These are phyloP conservation scores for Chaetogeoica ovagalla DNA, from an alignment of 2,888 invertebrate species.

Conservation along the genomic window DNA sequence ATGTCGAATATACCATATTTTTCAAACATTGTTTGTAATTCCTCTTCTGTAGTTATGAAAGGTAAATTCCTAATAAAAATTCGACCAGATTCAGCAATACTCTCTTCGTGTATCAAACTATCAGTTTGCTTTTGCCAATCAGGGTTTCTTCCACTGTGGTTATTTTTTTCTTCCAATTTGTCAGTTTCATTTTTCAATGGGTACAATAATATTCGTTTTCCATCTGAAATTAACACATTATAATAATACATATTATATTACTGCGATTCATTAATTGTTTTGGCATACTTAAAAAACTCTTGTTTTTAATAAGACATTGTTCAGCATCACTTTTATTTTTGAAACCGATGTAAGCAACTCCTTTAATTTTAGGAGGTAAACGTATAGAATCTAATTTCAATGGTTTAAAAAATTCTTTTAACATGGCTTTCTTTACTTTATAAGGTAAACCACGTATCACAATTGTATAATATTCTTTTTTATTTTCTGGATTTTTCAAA, in stretches of 20 bases:
- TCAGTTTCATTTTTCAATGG: constrained; percentile 48
- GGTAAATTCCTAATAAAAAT: constrained; percentile 91
- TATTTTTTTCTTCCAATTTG: constrained; percentile 56
- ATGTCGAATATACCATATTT: constrained; percentile 77
- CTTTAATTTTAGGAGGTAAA: constrained; percentile 74
- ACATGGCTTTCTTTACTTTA: constrained; percentile 78
- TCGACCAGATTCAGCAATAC: constrained; percentile 85
- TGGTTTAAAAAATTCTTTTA: constrained; percentile 83
- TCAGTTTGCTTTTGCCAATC: constrained; percentile 71
- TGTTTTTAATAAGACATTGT: constrained; percentile 78
- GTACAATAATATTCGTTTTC: constrained; percentile 67
- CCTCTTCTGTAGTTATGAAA: constrained; percentile 82
- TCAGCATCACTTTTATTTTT: constrained; percentile 77
- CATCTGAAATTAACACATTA: constrained; percentile 60
- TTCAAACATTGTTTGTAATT: constrained; percentile 79
- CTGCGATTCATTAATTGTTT: neutral
- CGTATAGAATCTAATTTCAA: constrained; percentile 77
- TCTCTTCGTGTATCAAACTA: constrained; percentile 71
- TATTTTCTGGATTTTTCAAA: constrained; percentile 28
- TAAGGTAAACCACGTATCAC: constrained; percentile 79
- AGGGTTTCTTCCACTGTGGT: constrained; percentile 66
- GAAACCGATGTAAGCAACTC: constrained; percentile 91
- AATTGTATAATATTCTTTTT: constrained; percentile 63
- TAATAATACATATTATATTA: constrained; percentile 9
- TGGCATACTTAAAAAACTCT: constrained; percentile 77